Evolutionary conservation across 1,140 invertebrate species (phyloP), one percentile per base, ranked within the genome.

Genomic region (Choristoneura fumiferana): DNA sequence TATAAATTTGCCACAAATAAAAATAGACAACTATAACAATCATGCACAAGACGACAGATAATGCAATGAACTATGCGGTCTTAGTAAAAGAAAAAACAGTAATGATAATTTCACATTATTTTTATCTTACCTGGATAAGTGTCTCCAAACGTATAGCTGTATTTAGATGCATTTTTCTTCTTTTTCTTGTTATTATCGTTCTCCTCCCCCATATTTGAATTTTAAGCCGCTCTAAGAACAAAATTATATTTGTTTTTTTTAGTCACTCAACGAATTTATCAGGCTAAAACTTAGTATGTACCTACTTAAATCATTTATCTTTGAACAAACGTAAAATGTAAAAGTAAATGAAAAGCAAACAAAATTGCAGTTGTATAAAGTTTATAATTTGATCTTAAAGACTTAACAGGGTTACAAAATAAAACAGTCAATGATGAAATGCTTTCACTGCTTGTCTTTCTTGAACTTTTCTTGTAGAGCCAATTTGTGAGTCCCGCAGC

Each of bases 131-230:
- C 80, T 63, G 81, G 84, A 66, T 87, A 69, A 17, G 68, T 14
- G 63, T 88, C 85, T 0, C 85, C 85, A 63, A 85, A 88, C 4
- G 62, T 77, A 54, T 88, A 88, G 56, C 80, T 87, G 40, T 87
- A 88, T 66, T 87, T 87, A 0, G 84, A 85, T 36, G 76, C 54
- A 59, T 67, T 78, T 53, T 85, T 87, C 71, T 63, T 59, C 35
- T 83, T 88, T 58, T 84, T 84, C 61, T 79, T 85, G 37, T 73
- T 81, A 4, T 74, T 73, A 4, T 85, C 82, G 49, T 85, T 78
- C 0, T 84, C 81, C 8, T 83, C 79, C 6, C 61, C 73, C 84
- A 87, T 87, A 60, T 61, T 78, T 29, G 22, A 29, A 29, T 3
- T 3, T 29, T 29, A 29, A 29, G 22, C 22, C 22, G 22, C 22